Conservation (phyloP, 2,888 invertebrate species). For the Acrobasis consociella region DNA sequence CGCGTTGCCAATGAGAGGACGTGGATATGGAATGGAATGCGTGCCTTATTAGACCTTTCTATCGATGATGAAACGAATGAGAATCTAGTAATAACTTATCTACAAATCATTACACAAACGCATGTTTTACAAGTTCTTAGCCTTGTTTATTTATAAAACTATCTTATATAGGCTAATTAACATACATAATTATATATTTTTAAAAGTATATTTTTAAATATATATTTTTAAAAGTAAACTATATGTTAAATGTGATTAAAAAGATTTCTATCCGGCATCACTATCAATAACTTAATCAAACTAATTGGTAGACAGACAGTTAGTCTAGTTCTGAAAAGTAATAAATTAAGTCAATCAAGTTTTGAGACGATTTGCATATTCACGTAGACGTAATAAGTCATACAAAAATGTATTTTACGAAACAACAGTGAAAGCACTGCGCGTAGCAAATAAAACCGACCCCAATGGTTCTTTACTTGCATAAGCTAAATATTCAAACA, state of each 20-base stretch:
- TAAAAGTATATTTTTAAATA: background rate
- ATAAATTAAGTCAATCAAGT: slow-evolving; percentile 6
- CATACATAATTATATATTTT: too few species aligned
- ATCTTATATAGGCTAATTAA: too few species aligned
- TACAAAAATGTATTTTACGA: slow-evolving; percentile 25
- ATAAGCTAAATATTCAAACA: slow-evolving; percentile 54
- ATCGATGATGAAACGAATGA: slow-evolving; percentile 5
- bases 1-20: slow-evolving; percentile 10
- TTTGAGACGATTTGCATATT: slow-evolving; percentile 25
- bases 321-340: slow-evolving; percentile 1
- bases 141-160: too few species aligned
- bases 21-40: slow-evolving; percentile 4
- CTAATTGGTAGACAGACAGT: background rate
- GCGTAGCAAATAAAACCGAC: slow-evolving; percentile 36
- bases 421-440: slow-evolving; percentile 50
- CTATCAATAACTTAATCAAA: background rate
- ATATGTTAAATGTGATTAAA: background rate
- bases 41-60: slow-evolving; percentile 16
- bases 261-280: background rate
- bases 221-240: background rate
- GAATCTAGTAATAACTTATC: slow-evolving; percentile 8
- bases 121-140: background rate
- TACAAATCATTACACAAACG: background rate
- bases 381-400: slow-evolving; percentile 13
- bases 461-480: slow-evolving; percentile 48